These are phyloP conservation scores for Holothuria leucospilota DNA, from an alignment of 53 echinoderm and acorn worm genomes.

Conservation along the genomic window DNA sequence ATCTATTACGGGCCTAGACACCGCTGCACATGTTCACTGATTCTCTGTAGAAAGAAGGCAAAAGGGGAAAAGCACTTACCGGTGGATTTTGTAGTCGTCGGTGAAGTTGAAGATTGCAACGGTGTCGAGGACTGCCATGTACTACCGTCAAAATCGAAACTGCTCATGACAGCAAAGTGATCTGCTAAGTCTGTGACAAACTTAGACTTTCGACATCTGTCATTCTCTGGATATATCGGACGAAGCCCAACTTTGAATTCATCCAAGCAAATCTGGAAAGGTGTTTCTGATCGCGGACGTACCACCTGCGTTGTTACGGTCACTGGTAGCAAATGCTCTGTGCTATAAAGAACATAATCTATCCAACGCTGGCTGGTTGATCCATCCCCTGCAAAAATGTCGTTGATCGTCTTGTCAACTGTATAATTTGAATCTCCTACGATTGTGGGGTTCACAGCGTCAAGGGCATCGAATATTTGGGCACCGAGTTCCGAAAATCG, in stretches of 20 bases:
- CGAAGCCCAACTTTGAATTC: slow-evolving; percentile 32
- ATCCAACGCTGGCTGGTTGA: slow-evolving; percentile 62
- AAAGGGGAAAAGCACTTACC: too few species aligned
- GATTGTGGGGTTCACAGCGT: slow-evolving; percentile 66
- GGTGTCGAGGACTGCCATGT: slow-evolving; percentile 15
- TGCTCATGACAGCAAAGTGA: slow-evolving; percentile 80
- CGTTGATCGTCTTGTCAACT: slow-evolving; percentile 74
- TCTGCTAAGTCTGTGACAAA: slow-evolving; percentile 79
- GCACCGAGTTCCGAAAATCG: slow-evolving; percentile 39
- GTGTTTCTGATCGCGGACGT: slow-evolving; percentile 42
- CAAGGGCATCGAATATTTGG: slow-evolving; percentile 70
- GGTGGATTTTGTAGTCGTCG: neutral
- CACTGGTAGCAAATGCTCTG: slow-evolving; percentile 63
- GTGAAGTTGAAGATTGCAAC: neutral
- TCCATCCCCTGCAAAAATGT: slow-evolving; percentile 61
- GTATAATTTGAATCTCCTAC: slow-evolving; percentile 67
- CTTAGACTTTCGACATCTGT: slow-evolving; percentile 55
- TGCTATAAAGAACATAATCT: slow-evolving; percentile 81
- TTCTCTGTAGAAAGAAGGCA: too few species aligned
- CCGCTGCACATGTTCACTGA: too few species aligned
- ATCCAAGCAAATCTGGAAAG: slow-evolving; percentile 70
- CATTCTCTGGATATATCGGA: slow-evolving; percentile 68
- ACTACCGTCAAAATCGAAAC: slow-evolving; percentile 59
- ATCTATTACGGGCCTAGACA: too few species aligned
- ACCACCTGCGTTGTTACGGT: slow-evolving; percentile 60